phyloP scores from a whole-genome alignment of 2,113 vertebrate species.

The Paradisaea rubra region DNA sequence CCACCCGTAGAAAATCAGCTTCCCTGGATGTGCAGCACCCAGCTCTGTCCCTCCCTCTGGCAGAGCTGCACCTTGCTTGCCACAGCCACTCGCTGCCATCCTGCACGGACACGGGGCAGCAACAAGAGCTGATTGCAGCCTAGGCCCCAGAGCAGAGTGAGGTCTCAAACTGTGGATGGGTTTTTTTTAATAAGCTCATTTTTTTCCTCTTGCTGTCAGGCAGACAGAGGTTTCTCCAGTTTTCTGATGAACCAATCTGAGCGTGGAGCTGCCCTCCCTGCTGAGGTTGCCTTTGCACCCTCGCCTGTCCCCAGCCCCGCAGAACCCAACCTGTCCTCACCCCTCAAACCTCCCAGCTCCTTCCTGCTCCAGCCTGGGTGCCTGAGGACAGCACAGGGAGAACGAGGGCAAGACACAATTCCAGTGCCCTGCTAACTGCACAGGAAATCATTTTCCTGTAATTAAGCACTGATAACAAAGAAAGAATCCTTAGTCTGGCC shows the following conservation, averaged over 20 bases:
- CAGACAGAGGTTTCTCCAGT: not conserved
- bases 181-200: accelerated
- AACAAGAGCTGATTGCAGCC: not conserved
- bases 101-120: not conserved
- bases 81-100: not conserved
- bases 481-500: not conserved
- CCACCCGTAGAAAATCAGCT: not conserved
- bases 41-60: not conserved
- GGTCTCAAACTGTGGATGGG: not conserved
- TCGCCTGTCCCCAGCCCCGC: not conserved
- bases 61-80: not conserved
- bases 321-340: not conserved
- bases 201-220: not conserved
- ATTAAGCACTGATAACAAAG: not conserved
- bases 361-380: not conserved
- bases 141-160: not conserved
- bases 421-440: not conserved
- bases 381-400: not conserved
- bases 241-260: not conserved
- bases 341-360: not conserved
- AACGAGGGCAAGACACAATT: not conserved
- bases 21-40: not conserved
- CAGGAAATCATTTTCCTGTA: not conserved
- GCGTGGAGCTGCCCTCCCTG: not conserved
- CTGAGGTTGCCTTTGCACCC: not conserved